phyloP scores from a whole-genome alignment of 2,113 vertebrate species.

The human region DNA sequence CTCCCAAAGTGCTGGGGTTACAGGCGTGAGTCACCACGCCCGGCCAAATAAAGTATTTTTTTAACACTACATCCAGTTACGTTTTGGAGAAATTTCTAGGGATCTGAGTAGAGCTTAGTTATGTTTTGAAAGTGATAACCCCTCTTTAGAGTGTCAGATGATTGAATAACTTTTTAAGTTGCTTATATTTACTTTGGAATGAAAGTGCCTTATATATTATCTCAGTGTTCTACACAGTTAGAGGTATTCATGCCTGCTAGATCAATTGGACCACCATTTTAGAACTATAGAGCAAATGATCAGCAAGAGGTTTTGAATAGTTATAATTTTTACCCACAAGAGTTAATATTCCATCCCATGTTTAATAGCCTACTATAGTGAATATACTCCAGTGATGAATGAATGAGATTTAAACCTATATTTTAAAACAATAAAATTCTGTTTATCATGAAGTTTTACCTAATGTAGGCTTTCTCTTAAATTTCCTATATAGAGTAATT shows the following conservation, averaged over 20 bases:
- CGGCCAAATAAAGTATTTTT: neutral
- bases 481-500: slow-evolving; percentile 91
- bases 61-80: neutral
- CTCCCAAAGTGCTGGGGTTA: no score
- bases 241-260: neutral
- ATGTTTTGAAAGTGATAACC: neutral
- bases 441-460: neutral
- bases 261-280: neutral
- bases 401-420: neutral
- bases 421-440: neutral
- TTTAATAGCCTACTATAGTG: neutral
- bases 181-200: neutral
- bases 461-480: slow-evolving; percentile 17
- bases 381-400: neutral
- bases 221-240: neutral
- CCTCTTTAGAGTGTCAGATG: neutral
- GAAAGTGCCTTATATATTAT: neutral
- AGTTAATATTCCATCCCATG: neutral
- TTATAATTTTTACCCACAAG: neutral
- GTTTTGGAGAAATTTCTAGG: neutral
- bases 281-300: neutral
- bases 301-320: neutral
- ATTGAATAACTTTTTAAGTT: neutral
- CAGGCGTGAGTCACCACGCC: no score
- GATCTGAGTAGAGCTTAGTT: neutral